A percentile compares a stretch with the other conserved stretches of the same genome.
Conservation (phyloP, 2,113 vertebrate species). For the Willisornis vidua region DNA sequence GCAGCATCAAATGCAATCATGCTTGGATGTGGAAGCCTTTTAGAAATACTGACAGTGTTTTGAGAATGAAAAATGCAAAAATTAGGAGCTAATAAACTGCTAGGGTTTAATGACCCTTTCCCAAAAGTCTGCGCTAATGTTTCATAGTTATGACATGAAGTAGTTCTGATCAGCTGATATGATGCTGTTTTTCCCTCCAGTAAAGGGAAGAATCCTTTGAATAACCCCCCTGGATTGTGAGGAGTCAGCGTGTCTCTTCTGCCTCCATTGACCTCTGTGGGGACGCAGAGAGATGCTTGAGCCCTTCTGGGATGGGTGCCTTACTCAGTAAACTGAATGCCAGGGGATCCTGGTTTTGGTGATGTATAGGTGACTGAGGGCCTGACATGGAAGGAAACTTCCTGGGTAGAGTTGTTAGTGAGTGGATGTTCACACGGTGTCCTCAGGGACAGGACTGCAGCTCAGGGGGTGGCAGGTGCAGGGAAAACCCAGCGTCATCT, state of each 20-base stretch:
- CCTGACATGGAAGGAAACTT: neutral
- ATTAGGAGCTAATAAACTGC: neutral
- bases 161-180: constrained; percentile 15
- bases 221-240: neutral
- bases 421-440: neutral
- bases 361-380: neutral
- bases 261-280: neutral
- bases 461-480: neutral
- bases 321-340: neutral
- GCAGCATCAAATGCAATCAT: neutral
- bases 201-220: constrained; percentile 24
- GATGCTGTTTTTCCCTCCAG: neutral
- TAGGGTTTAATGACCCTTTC: neutral
- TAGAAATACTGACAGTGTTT: neutral
- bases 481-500: neutral
- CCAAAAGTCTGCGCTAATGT: neutral
- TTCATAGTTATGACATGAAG: neutral
- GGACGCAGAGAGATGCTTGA: neutral
- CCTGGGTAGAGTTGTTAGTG: neutral
- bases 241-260: neutral
- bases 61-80: constrained; percentile 15
- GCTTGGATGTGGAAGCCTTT: neutral
- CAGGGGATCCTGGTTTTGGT: neutral
- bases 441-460: neutral
- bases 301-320: neutral